Base-by-base conservation (phyloP, 1,140 invertebrate species). In the Cydia fagiglandana region DNA sequence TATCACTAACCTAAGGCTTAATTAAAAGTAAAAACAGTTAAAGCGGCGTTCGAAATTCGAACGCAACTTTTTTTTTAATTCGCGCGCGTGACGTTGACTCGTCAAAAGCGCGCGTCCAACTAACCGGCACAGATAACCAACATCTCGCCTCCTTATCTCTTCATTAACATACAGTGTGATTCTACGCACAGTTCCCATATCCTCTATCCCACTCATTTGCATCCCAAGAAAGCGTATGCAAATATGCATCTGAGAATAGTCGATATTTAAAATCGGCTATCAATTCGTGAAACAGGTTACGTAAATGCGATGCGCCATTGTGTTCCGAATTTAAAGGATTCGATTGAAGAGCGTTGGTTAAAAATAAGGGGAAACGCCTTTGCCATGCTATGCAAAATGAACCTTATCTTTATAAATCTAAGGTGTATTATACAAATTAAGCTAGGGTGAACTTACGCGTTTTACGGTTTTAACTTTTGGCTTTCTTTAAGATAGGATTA, bases 281-380 rank as follows among this genome's bases (percentile, higher is more conserved):
- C 88, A 91, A 92, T 92, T 84, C 86, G 82, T 86, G 85, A 90
- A 92, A 91, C 90, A 87, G 90, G 90, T 92, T 92, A 88, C 85
- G 87, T 84, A 86, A 81, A 78, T 85, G 84, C 81, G 88, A 83
- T 83, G 82, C 76, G 76, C 76, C 80, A 84, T 90, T 91, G 87
- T 88, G 73, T 41, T 20, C 30, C 34, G 13, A 80, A 68, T 56
- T 53, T 64, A 66, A 75, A 75, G 38, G 61, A 53, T 53, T 64
- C 73, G 20, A 38, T 70, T 61, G 56, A 61, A 61, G 17, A 12
- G 17, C 56, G 17, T 20, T 12, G 56, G 56, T 61, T 20, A 61
- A 24, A 20, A 61, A 24, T 10, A 7, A 15, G 56, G 7, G 6
- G 6, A 61, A 61, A 61, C 56, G 56, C 20, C 56, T 24, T 10